Percentiles rank a stretch among this genome's conserved stretches.
Conservation (phyloP, 2,888 invertebrate genomes). For the Clanis bilineata region DNA sequence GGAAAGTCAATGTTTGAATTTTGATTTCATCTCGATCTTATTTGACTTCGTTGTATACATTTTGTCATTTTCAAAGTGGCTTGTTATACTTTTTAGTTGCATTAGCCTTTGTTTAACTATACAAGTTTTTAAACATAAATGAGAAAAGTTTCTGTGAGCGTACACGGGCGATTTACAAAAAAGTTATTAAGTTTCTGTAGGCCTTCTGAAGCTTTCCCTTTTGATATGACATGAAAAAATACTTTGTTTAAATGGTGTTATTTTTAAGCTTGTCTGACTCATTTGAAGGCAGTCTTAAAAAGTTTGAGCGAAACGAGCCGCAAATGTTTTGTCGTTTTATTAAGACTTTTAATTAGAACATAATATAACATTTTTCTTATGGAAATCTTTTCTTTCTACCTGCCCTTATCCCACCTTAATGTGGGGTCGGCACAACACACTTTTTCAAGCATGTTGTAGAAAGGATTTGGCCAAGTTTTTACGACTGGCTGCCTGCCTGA, state of each 20-base stretch:
- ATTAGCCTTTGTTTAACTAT: conserved; percentile 27
- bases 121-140: conserved; percentile 35
- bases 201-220: conserved; percentile 8
- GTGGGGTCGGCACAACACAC: too few species aligned
- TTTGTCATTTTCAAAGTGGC: conserved; percentile 4
- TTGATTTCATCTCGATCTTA: neutral
- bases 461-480: too few species aligned
- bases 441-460: too few species aligned
- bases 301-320: too few species aligned
- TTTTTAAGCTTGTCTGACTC: neutral
- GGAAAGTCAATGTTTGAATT: conserved; percentile 16
- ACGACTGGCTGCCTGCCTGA: too few species aligned
- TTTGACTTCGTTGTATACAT: conserved; percentile 9
- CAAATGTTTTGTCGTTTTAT: too few species aligned
- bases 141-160: conserved; percentile 39
- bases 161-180: conserved; percentile 23
- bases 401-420: too few species aligned
- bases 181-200: conserved; percentile 17
- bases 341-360: too few species aligned
- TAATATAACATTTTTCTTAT: too few species aligned
- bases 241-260: neutral
- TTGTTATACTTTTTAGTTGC: conserved; percentile 33
- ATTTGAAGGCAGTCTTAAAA: too few species aligned
- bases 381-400: too few species aligned
- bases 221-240: conserved; percentile 1